Evolutionary conservation across 2,113 vertebrate genomes (phyloP).

Genomic region (Rissa tridactyla): DNA sequence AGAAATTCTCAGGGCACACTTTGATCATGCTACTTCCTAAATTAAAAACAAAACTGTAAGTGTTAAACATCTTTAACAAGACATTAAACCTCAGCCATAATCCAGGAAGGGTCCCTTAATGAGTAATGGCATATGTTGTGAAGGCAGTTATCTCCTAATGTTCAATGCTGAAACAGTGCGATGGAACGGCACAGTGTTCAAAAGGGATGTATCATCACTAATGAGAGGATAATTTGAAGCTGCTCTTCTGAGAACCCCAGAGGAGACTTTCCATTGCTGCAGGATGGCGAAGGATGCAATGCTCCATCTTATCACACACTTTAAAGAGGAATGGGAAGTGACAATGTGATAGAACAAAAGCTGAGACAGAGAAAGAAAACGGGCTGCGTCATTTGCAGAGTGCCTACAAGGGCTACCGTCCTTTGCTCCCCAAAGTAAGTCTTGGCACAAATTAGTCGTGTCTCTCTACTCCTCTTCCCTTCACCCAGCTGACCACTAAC

Average conservation of each 20-base stretch:
- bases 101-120: conserved; percentile 90
- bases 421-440: neutral
- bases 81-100: conserved; percentile 95
- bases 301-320: neutral
- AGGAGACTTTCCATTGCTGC: conserved; percentile 71
- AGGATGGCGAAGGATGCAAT: conserved; percentile 64
- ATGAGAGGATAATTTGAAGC: conserved; percentile 92
- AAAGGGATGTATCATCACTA: conserved; percentile 92
- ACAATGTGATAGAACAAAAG: neutral
- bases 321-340: neutral
- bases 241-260: conserved; percentile 79
- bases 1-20: conserved; percentile 76
- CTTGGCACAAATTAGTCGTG: neutral
- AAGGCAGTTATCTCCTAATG: conserved; percentile 94
- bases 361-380: neutral
- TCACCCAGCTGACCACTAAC: neutral
- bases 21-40: conserved; percentile 83
- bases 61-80: conserved; percentile 99
- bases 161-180: conserved; percentile 78
- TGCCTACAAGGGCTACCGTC: neutral
- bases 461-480: neutral
- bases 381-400: neutral
- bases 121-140: conserved; percentile 98
- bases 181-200: conserved; percentile 90
- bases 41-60: conserved; percentile 91